Base-by-base conservation (phyloP, 2,888 invertebrate genomes). In the Caradrina kadenii region DNA sequence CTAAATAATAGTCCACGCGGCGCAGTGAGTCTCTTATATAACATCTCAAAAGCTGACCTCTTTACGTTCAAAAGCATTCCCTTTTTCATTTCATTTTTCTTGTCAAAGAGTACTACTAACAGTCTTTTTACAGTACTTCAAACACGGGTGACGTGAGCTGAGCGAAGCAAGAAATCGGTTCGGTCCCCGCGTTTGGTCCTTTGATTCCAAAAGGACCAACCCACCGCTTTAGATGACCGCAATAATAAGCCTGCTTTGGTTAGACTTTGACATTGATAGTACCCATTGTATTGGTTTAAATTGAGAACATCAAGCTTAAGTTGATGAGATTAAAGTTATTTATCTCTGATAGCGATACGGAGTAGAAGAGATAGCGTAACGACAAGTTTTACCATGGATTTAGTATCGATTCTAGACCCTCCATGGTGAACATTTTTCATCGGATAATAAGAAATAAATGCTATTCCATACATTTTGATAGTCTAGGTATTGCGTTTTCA, bases 131-230 rank as follows among this genome's bases (percentile, higher is more conserved):
- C 2, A 22, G 31, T 22, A 60, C 63, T 56, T 69, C 50, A 56
- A 53, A 42, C 42, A 59, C 15, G 39, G 35, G 10, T 52, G 55
- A n/a, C 5, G 15, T 22, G 31, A 19, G 15, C 17, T 11, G 26
- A 58, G 11, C 17, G 50, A 54, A 65, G 59, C 54, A 62, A 78
- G 54, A 78, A 78, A 76, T 48, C 10, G 6, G 26, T 49, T 52
- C 19, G 21, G 45, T 45, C 22, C 17, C 8, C 19, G 13, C 15
- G 39, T 73, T 42, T 17, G 45, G 64, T 52, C 22, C 63, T 63
- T 73, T 56, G 52, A 73, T 8, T 54, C 15, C 49, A 0, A 73
- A 61, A 63, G 66, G 60, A 8, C 66, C 26, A 21, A 45, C 50
- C 11, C n/a, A n/a, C 26, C 26, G 19, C 54, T 63, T 53, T 35